Percentiles rank a stretch among this genome's conserved stretches.
phyloP scores from a whole-genome alignment of 2,113 vertebrate species.

The Phrynosoma blainvillii region DNA sequence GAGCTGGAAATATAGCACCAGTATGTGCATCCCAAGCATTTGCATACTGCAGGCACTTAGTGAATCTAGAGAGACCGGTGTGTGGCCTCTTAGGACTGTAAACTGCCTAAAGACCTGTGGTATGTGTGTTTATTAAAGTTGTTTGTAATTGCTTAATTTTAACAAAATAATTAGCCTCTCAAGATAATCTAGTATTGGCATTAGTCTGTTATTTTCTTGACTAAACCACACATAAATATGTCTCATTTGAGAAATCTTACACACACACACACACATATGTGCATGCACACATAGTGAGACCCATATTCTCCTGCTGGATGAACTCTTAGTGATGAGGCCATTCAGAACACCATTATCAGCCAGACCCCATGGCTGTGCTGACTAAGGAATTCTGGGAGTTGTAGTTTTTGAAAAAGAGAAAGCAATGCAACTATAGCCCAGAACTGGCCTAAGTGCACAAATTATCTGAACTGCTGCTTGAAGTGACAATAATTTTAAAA shows the following conservation, averaged over 20 bases:
- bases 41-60: slow-evolving; percentile 47
- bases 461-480: background rate
- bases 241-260: slow-evolving; percentile 2
- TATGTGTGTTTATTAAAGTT: background rate
- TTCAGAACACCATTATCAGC: background rate
- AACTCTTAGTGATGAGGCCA: too few relatives aligned
- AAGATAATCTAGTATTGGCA: background rate
- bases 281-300: background rate
- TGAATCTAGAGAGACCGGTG: background rate
- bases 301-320: background rate
- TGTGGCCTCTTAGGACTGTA: background rate
- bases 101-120: background rate
- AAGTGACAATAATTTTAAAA: background rate
- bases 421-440: background rate
- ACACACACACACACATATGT: background rate
- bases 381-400: background rate
- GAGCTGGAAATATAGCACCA: slow-evolving; percentile 49
- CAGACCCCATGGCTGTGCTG: background rate
- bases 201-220: background rate
- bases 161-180: background rate
- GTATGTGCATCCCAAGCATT: slow-evolving; percentile 30
- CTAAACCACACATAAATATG: background rate
- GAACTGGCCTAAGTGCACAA: background rate
- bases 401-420: background rate
- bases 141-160: background rate